Evolutionary conservation across 2,797 vertebrate genomes (phyloP), one percentile per base, ranked within the genome.

Genomic region (Pangasius larnaudii): DNA sequence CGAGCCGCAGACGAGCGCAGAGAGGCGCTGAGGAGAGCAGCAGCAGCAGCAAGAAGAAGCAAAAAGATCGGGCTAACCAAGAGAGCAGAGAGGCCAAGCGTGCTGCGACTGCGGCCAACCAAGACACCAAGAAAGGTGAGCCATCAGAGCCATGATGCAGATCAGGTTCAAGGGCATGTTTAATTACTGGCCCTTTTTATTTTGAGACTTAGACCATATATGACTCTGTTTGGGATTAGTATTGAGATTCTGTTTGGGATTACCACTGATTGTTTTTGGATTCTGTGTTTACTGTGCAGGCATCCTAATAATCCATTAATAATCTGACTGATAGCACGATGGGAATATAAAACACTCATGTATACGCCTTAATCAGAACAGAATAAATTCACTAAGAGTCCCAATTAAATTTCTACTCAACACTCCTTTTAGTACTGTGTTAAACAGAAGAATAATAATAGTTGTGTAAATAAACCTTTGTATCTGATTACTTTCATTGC

Each of bases 11-110:
- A 90, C 96, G 96, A 93, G 94, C 92, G 84, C 95, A 96, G 67
- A 95, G 96, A 63, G 96, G 96, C 78, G 91, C 95, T 88, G 98
- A 98, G 22, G 96, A 97, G 88, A 92, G 96, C 46, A 95, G 96
- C 93, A 96, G 95, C 22, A 91, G 96, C 91, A 98, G 96, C 92
- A 99, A 97, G 93, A 99, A 99, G 96, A 98, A 98, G 92, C 98
- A 98, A 93, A 99, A 99, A 90, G 98, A 99, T 94, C 92, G 96
- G 88, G 98, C 97, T 85, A 99, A 99, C 93, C 98, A 98, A 92
- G 98, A 99, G 91, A 98, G 97, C 95, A 97, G 97, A 91, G 98
- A 99, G 93, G 97, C 98, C 92, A 98, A 98, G 93, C 96, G 93
- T 59, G 93, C 89, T 0, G 90, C 92, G 0, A 84, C 89, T 3